Evolutionary conservation across 2,797 vertebrate genomes (phyloP), one percentile per base, ranked within the genome.

Genomic region (Falco cherrug): DNA sequence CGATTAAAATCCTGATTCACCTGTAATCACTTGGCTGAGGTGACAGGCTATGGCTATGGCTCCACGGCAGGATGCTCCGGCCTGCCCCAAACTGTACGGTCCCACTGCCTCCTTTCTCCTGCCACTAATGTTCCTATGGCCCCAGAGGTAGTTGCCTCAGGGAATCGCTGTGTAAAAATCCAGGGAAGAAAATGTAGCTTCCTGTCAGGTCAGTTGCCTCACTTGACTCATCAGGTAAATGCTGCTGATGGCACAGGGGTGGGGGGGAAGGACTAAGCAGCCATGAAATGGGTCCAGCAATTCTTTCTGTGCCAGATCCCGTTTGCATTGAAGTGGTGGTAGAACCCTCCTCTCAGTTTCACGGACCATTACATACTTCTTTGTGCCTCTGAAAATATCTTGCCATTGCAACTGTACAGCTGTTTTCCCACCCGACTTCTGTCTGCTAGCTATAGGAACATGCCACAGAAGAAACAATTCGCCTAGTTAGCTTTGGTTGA

Each of bases 241-340:
- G 18, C 53, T 39, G 31, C 39, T 18, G 35, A 50, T 13, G 47
- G 31, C 41, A 70, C 51, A 47, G 69, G 13, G 25, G 43, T 18
- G 43, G 43, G 3, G 9, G 11, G 18, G 13, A 9, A 68, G 53
- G 31, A 74, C 33, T 31, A 26, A 48, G 17, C 16, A 64, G 61
- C 11, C 39, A 26, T 3, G 2, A 28, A 37, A 0, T 4, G 26
- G 15, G 41, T n/a, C 26, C 57, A 75, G 33, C 0, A 1, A 26
- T n/a, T 53, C 41, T 25, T 78, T 73, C 47, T 48, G 13, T n/a
- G 31, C 33, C 47, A 85, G 43, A 53, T 33, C 6, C 18, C 24
- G 22, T 5, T 45, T 31, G 10, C 13, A 54, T 16, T 64, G 22
- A 41, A 13, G 15, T 3, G 12, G 12, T 70, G 69, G 16, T 16